Base-by-base conservation (phyloP, 2,113 vertebrate genomes). In the Chionomys nivalis region DNA sequence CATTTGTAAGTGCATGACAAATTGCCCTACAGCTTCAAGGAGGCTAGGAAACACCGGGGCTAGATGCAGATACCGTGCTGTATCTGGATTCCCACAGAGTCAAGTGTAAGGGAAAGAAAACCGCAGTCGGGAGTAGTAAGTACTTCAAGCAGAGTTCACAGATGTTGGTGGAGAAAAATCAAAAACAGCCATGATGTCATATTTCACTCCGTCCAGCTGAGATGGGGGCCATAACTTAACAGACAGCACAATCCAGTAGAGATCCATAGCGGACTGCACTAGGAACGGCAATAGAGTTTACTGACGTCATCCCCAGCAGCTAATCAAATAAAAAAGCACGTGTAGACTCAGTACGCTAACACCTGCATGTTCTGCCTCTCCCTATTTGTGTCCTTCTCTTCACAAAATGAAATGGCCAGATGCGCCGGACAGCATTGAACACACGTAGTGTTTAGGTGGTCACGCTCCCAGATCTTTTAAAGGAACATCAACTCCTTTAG, bases 1-100 rank as follows among this genome's bases (percentile, higher is more conserved):
- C 94, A 97, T 97, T 94, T 96, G 52, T 93, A 98, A 94, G 92
- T 42, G 86, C 78, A 91, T 87, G 16, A 12, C 81, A 96, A 96
- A 93, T 0, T 96, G 79, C 42, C 66, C 47, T 77, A 36, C 61
- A 89, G 8, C 94, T 95, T 95, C 95, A 95, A 97, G 61, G 70
- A 3, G 31, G 87, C 72, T 23, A 65, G 5, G 7, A 98, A 95
- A 93, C 44, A 44, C 78, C 96, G 31, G 66, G 93, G 94, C 87
- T 61, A 42, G 89, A 95, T 61, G 87, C 52, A 6, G 78, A 76
- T 90, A 85, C 49, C 17, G 44, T 89, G 63, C 44, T 63, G 0
- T 55, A 68, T 72, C 76, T 89, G 36, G 44, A 94, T 81, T 90
- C 47, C 63, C 75, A 79, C 75, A 79, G 89, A 94, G 72, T 55